Conservation (phyloP, 2,113 vertebrate genomes). For the Leucopsar rothschildi region DNA sequence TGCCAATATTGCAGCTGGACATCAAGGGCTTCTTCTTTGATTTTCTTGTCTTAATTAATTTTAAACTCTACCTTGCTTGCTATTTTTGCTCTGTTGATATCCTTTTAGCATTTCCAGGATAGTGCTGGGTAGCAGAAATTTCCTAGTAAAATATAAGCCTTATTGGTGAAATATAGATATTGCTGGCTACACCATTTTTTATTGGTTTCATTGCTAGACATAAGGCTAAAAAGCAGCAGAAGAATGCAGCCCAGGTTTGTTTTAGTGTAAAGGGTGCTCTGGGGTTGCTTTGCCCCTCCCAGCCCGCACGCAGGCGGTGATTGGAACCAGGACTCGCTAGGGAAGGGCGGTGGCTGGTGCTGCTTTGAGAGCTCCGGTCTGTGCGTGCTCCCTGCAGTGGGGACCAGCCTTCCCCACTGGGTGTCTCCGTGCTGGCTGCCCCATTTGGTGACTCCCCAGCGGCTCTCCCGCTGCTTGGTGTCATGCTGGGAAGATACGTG, state of each 20-base stretch:
- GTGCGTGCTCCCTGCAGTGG: accelerated
- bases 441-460: accelerated
- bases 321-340: accelerated
- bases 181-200: not conserved
- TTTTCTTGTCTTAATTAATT: not conserved
- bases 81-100: not conserved
- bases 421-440: accelerated
- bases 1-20: not conserved
- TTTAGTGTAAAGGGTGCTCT: not conserved
- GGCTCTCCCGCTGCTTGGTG: accelerated
- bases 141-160: not conserved
- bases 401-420: not conserved
- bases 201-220: not conserved
- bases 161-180: not conserved
- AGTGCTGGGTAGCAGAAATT: not conserved
- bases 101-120: not conserved
- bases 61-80: not conserved
- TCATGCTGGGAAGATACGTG: not conserved
- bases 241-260: accelerated
- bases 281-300: not conserved
- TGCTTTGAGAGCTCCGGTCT: accelerated
- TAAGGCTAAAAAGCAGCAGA: not conserved
- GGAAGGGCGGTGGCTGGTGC: accelerated
- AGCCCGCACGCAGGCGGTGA: accelerated
- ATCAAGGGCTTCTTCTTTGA: not conserved